A percentile compares a stretch with the other conserved stretches of the same genome.
Evolutionary conservation across 2,113 vertebrate genomes (phyloP).

Genomic region (Marmota monax): DNA sequence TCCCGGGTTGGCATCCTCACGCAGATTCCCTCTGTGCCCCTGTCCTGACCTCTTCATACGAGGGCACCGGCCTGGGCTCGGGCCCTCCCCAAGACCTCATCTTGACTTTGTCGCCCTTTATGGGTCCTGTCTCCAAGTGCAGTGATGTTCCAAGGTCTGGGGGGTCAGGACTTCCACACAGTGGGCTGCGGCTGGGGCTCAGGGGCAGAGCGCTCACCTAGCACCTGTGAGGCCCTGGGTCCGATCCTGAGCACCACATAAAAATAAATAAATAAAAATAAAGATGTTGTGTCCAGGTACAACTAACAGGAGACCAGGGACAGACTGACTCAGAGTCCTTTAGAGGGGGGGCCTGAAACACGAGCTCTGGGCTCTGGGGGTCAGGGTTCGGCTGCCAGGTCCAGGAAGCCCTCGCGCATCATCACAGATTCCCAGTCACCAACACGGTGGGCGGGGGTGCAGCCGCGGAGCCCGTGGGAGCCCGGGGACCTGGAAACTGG

Average conservation of each 20-base stretch:
- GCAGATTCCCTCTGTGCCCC: rapidly evolving
- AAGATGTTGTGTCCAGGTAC: no score
- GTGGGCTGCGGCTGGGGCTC: no score
- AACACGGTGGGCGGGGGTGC: rapidly evolving
- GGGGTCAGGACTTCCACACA: background rate
- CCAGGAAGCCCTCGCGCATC: no score
- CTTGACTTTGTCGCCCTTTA: background rate
- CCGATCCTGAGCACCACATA: no score
- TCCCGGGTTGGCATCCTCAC: rapidly evolving
- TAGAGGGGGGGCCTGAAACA: background rate
- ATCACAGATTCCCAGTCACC: no score
- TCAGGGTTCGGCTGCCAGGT: no score
- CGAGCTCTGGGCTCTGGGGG: background rate
- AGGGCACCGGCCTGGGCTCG: background rate
- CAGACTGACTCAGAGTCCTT: rapidly evolving
- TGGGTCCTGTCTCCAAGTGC: background rate
- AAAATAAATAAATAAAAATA: no score
- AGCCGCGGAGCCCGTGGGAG: rapidly evolving
- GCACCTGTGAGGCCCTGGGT: no score
- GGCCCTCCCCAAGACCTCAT: background rate
- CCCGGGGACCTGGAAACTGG: no score
- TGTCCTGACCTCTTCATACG: background rate
- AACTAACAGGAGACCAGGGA: rapidly evolving
- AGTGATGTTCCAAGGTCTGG: no score
- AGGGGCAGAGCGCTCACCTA: no score